phyloP scores from a whole-genome alignment of 1,140 invertebrate genomes.

The Theocolax elegans region DNA sequence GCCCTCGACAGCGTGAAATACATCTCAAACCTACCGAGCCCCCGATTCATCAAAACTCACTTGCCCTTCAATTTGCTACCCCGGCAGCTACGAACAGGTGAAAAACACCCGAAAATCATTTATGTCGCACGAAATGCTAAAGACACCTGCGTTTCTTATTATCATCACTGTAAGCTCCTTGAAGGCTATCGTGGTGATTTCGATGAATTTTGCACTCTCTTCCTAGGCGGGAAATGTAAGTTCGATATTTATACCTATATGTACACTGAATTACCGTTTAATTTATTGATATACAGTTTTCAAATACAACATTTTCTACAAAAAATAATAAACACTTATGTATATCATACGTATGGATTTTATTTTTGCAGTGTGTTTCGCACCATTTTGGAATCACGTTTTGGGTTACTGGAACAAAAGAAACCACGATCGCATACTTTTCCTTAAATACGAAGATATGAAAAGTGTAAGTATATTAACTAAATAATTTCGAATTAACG shows the following conservation, averaged over 20 bases:
- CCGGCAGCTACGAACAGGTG: constrained; percentile 62
- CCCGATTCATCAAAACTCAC: constrained; percentile 77
- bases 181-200: constrained; percentile 72
- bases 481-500: no score
- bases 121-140: constrained; percentile 84
- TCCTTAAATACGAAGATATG: constrained; percentile 77
- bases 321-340: no score
- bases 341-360: no score
- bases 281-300: no score
- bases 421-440: constrained; percentile 70
- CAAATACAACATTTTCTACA: no score
- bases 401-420: constrained; percentile 71
- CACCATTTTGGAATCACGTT: constrained; percentile 73
- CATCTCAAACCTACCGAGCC: constrained; percentile 60
- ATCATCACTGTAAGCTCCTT: constrained; percentile 72
- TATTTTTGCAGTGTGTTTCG: constrained; percentile 63
- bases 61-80: constrained; percentile 75
- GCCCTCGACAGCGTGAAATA: constrained; percentile 60
- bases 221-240: constrained; percentile 57
- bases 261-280: no score
- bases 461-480: constrained; percentile 65
- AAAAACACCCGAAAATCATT: constrained; percentile 71
- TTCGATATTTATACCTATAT: no score
- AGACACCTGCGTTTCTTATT: constrained; percentile 82
- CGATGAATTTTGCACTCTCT: constrained; percentile 72